Base-by-base conservation (phyloP, 2,888 invertebrate genomes). In the Neoscelio sp. region DNA sequence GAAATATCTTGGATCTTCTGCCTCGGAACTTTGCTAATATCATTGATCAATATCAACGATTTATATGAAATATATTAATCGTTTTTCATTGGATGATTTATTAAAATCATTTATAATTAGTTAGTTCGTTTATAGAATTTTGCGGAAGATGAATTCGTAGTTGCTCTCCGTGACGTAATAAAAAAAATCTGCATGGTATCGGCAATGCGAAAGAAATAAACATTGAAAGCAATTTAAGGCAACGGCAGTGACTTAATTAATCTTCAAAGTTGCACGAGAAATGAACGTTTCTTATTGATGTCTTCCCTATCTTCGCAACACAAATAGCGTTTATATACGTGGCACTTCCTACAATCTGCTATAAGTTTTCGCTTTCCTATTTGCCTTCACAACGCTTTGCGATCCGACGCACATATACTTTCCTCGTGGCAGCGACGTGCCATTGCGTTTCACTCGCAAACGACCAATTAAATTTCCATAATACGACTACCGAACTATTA, bases 401-500 rank as follows among this genome's bases (percentile, higher is more conserved):
- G 46, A 80, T 48, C 44, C 48, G 38, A 74, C 60, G 65, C 56
- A 71, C 65, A 56, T 42, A 26, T 6, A 65, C 64, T 78, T 80
- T 76, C 67, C 62, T 67, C 62, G 62, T 18, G 48, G 48, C 30
- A 44, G 30, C 30, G 60, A 75, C 67, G 44, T 40, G 52, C 62
- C 75, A 54, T 76, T 71, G 75, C 76, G 62, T 78, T 81, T 81
- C 81, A 70, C 70, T 73, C 58, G 38, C 77, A 74, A 73, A 79
- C 70, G 68, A 70, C 64, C 73, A 82, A 84, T 83, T 82, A 78
- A 82, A 82, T 82, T 75, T 76, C 78, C 79, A 81, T 78, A 79
- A 77, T 71, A 78, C 62, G 70, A 71, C 70, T 74, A 74, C 74
- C 68, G 54, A 78, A 76, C 64, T 78, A 78, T 78, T 78, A 78